Percentiles rank a stretch among this genome's conserved stretches.
These are phyloP conservation scores for Bembecia ichneumoniformis DNA, from an alignment of 2,888 invertebrate genomes.

Conservation along the genomic window DNA sequence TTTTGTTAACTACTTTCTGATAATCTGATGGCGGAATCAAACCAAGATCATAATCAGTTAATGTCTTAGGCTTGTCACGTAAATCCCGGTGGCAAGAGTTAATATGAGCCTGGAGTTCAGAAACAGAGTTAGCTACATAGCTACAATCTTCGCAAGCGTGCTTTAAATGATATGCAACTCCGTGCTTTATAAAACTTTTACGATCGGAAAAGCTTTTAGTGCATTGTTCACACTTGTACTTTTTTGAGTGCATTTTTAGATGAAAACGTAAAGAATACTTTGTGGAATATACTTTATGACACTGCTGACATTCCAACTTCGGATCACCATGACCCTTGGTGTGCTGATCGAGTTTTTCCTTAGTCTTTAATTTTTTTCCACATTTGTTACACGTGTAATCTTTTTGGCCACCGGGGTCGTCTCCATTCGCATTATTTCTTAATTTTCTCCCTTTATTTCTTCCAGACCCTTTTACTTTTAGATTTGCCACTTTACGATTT, in stretches of 20 bases:
- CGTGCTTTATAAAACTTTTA: conserved; percentile 31
- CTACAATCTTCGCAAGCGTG: conserved; percentile 36
- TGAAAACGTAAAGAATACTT: conserved; percentile 56
- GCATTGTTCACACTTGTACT: conserved; percentile 40
- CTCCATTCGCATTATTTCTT: too few relatives aligned
- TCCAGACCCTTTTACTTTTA: too few relatives aligned
- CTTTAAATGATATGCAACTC: conserved; percentile 31
- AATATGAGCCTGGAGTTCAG: conserved; percentile 26
- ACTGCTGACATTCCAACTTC: conserved; percentile 52
- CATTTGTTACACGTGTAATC: conserved; percentile 34
- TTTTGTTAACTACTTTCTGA: too few relatives aligned
- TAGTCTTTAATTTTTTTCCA: conserved; percentile 44
- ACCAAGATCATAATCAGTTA: too few relatives aligned
- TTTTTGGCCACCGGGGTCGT: too few relatives aligned
- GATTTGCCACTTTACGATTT: too few relatives aligned
- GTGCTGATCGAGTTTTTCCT: conserved; percentile 48
- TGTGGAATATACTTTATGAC: conserved; percentile 60
- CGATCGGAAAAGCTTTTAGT: conserved; percentile 29
- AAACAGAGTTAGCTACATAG: conserved; percentile 20
- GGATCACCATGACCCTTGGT: conserved; percentile 56
- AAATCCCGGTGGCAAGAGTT: too few relatives aligned
- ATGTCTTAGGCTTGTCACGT: too few relatives aligned
- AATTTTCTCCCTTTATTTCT: too few relatives aligned
- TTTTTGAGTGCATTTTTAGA: conserved; percentile 47
- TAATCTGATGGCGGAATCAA: too few relatives aligned